Percentiles rank a stretch among this genome's conserved stretches.
Evolutionary conservation across 2,888 invertebrate genomes (phyloP).

Genomic region (Zhengitettix transpicula): DNA sequence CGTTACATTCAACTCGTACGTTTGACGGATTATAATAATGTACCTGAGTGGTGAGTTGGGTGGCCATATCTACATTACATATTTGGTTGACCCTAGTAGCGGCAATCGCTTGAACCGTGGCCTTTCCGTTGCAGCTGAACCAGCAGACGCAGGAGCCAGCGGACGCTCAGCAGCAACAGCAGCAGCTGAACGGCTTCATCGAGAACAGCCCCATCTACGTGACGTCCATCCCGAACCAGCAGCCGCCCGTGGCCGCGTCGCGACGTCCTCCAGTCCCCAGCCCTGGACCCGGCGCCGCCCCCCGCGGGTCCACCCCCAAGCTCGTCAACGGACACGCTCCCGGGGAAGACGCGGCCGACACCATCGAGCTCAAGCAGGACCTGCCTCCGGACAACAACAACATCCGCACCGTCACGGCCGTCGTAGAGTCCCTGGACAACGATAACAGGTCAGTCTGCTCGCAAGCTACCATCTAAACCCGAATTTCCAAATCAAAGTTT

Average conservation of each 20-base stretch:
- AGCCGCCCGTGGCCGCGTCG: conserved; percentile 9
- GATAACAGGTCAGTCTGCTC: neutral
- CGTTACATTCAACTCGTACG: too few species aligned
- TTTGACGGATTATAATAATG: too few species aligned
- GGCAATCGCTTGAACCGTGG: neutral
- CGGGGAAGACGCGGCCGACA: conserved; percentile 23
- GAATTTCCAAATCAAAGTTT: too few species aligned
- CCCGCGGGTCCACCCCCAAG: conserved; percentile 2
- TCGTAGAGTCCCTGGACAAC: neutral
- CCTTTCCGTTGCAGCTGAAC: conserved; percentile 38
- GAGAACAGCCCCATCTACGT: conserved; percentile 71
- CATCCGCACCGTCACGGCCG: neutral
- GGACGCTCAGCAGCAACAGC: conserved; percentile 21
- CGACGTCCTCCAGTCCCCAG: conserved; percentile 6
- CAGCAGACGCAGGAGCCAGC: conserved; percentile 24
- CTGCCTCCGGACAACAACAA: conserved; percentile 1
- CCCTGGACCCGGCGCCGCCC: conserved; percentile 4
- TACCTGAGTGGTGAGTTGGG: too few species aligned
- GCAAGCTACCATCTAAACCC: too few species aligned
- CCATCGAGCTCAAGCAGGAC: conserved; percentile 18
- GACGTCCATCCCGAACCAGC: conserved; percentile 36
- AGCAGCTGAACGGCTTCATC: conserved; percentile 63
- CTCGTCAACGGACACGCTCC: conserved; percentile 14
- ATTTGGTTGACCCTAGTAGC: too few species aligned
- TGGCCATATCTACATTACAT: too few species aligned